phyloP scores from a whole-genome alignment of 2,797 vertebrate species.

The Ara ararauna region DNA sequence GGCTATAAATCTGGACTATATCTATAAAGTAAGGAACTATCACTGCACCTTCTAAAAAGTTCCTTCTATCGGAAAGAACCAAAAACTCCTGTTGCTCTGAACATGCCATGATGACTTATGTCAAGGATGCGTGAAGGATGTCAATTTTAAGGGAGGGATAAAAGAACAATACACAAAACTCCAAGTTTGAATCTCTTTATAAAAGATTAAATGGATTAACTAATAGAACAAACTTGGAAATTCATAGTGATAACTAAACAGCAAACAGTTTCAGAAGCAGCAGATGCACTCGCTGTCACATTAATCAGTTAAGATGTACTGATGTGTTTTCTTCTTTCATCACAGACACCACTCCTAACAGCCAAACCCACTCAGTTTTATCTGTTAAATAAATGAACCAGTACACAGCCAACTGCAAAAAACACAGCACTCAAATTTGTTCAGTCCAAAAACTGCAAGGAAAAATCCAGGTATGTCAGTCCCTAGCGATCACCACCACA shows the following conservation, averaged over 20 bases:
- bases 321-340: fast-evolving
- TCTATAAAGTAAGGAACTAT: background rate
- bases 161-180: background rate
- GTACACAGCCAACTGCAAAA: fast-evolving
- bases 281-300: background rate
- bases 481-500: background rate
- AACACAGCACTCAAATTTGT: background rate
- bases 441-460: background rate
- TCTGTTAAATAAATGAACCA: background rate
- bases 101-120: fast-evolving
- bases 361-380: background rate
- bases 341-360: background rate
- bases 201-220: background rate
- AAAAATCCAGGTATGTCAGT: background rate
- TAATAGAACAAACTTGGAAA: background rate
- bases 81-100: background rate
- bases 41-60: background rate
- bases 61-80: background rate
- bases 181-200: background rate
- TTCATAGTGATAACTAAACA: background rate
- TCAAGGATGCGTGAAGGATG: background rate
- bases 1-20: background rate
- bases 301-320: background rate
- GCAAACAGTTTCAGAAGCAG: background rate
- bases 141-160: background rate